Percentiles rank a stretch among this genome's conserved stretches.
Conservation (phyloP, 1,140 invertebrate genomes). For the Diorhabda carinulata region DNA sequence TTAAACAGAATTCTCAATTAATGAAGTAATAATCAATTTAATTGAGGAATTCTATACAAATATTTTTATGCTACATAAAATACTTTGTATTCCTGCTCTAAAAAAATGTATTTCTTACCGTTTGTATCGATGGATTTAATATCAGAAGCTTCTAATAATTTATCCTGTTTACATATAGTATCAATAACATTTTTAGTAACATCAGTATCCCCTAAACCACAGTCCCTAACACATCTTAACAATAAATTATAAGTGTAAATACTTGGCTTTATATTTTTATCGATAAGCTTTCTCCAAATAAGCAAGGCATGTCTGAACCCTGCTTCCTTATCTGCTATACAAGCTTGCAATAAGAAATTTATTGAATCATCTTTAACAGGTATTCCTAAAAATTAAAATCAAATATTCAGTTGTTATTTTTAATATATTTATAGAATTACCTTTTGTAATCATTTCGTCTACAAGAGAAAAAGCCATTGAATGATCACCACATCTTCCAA, state of each 20-base stretch:
- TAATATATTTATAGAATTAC: constrained; percentile 25
- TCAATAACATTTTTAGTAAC: constrained; percentile 51
- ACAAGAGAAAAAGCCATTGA: constrained; percentile 72
- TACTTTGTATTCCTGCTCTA: no score
- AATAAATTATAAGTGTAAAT: constrained; percentile 78
- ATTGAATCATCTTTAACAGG: constrained; percentile 65
- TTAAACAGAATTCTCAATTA: no score
- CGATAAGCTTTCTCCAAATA: constrained; percentile 80
- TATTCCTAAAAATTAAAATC: constrained; percentile 39
- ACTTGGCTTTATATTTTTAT: constrained; percentile 61
- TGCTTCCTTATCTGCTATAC: constrained; percentile 68
- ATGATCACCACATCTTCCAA: constrained; percentile 74
- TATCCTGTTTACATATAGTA: background rate
- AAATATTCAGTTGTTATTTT: background rate
- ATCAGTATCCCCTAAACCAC: constrained; percentile 66
- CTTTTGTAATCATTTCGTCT: constrained; percentile 75
- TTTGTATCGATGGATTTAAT: background rate
- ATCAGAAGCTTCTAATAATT: background rate
- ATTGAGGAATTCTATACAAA: no score
- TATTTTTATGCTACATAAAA: no score
- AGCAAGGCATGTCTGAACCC: constrained; percentile 77
- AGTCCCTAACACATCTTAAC: constrained; percentile 72
- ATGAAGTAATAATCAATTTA: no score
- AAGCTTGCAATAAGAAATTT: constrained; percentile 78
- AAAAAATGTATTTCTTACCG: background rate